Conservation (phyloP, 2,797 vertebrate genomes). For the Neoniphon sammara region DNA sequence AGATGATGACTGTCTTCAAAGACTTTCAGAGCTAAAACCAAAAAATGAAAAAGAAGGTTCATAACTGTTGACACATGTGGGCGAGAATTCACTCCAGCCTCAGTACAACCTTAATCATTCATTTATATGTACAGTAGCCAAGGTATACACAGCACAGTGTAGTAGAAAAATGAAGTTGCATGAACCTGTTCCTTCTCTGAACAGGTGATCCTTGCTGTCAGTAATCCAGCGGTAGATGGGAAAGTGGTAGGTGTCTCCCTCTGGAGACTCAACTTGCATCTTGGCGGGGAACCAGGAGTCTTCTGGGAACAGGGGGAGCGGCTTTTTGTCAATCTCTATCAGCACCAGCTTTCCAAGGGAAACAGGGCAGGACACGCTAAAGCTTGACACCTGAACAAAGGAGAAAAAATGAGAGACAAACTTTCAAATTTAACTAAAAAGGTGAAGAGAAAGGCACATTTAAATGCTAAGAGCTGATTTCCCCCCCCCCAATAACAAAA, state of each 20-base stretch:
- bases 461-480: too few species aligned
- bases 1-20: slow-evolving; percentile 58
- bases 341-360: slow-evolving; percentile 65
- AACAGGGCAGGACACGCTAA: slow-evolving; percentile 30
- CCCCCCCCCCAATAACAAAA: not conserved
- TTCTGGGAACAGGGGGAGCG: not conserved
- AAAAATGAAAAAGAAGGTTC: not conserved
- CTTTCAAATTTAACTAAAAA: not conserved
- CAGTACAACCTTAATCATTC: not conserved
- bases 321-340: slow-evolving; percentile 67
- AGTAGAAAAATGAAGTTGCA: not conserved
- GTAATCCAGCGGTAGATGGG: slow-evolving; percentile 68
- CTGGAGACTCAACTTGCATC: slow-evolving; percentile 56
- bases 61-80: not conserved
- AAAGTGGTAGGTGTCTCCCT: slow-evolving; percentile 53
- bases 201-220: slow-evolving; percentile 47
- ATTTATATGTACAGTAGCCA: not conserved
- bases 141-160: not conserved
- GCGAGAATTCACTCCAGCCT: too few species aligned
- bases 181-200: slow-evolving; percentile 72
- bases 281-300: slow-evolving; percentile 64
- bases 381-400: slow-evolving; percentile 43
- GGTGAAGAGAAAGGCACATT: not conserved
- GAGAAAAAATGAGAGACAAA: not conserved
- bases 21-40: slow-evolving; percentile 62